These are phyloP conservation scores for Glaucidium brasilianum DNA, from an alignment of 2,113 vertebrate genomes.

Conservation along the genomic window DNA sequence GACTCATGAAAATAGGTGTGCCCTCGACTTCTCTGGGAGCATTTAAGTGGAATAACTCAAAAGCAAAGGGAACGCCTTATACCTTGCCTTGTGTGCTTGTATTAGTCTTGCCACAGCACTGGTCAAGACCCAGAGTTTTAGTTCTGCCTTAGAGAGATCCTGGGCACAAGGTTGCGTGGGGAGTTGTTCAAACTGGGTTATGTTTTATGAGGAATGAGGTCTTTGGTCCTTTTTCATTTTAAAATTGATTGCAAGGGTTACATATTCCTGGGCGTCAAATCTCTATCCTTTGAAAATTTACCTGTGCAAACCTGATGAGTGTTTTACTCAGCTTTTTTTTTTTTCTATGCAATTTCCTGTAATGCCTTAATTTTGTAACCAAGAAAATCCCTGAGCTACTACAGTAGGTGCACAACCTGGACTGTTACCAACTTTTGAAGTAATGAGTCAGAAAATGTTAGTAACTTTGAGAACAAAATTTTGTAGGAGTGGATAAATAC, in stretches of 20 bases:
- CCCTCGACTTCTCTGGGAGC: not conserved
- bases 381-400: not conserved
- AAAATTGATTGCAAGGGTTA: not conserved
- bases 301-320: not conserved
- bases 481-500: not conserved
- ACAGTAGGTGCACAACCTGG: not conserved
- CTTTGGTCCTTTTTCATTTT: not conserved
- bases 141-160: not conserved
- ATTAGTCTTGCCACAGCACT: not conserved
- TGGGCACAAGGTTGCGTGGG: not conserved
- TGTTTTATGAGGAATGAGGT: not conserved
- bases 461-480: not conserved
- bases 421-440: not conserved
- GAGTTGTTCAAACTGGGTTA: not conserved
- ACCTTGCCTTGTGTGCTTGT: not conserved
- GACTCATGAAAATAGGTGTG: slow-evolving; percentile 13
- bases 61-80: not conserved
- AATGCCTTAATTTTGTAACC: not conserved
- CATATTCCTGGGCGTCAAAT: not conserved
- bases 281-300: not conserved
- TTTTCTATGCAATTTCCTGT: not conserved
- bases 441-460: not conserved
- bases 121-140: not conserved
- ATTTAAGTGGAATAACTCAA: slow-evolving; percentile 2
- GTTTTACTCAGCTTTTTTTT: not conserved